phyloP scores from a whole-genome alignment of 2,797 vertebrate genomes.

The Carcharodon carcharias region DNA sequence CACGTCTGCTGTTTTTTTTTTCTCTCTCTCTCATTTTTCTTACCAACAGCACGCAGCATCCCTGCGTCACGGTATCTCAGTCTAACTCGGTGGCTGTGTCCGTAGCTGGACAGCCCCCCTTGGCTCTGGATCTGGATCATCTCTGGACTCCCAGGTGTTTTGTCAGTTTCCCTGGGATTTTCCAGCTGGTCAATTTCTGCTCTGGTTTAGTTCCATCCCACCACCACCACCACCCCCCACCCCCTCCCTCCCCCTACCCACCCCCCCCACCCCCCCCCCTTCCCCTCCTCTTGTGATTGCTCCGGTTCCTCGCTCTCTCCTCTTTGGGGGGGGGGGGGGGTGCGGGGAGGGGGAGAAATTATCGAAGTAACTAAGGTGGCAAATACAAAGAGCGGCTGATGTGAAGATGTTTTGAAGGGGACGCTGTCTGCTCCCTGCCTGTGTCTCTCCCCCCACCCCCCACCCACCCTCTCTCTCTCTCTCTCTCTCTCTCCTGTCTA shows the following conservation, averaged over 20 bases:
- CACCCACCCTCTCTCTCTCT: too few species aligned
- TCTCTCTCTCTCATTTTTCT: background rate
- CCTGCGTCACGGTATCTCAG: constrained; percentile 22
- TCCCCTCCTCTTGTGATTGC: background rate
- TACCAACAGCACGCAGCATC: constrained; percentile 1
- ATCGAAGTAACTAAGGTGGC: background rate
- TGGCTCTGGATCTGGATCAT: background rate
- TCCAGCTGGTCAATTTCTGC: background rate
- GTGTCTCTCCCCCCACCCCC: background rate
- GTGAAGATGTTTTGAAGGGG: constrained; percentile 25
- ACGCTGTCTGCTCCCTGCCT: background rate
- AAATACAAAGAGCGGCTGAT: background rate
- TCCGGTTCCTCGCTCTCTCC: background rate
- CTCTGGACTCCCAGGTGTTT: background rate
- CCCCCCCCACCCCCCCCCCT: background rate
- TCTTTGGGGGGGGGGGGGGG: too few species aligned
- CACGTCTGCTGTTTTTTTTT: background rate
- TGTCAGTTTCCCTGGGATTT: background rate
- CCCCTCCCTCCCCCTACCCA: background rate
- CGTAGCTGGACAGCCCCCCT: background rate
- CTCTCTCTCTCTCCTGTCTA: background rate
- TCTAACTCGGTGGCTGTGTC: background rate
- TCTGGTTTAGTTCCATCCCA: background rate
- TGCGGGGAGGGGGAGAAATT: too few species aligned
- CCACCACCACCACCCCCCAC: background rate